phyloP scores from a whole-genome alignment of 1,140 invertebrate genomes.

The Meloidogyne floridensis region DNA sequence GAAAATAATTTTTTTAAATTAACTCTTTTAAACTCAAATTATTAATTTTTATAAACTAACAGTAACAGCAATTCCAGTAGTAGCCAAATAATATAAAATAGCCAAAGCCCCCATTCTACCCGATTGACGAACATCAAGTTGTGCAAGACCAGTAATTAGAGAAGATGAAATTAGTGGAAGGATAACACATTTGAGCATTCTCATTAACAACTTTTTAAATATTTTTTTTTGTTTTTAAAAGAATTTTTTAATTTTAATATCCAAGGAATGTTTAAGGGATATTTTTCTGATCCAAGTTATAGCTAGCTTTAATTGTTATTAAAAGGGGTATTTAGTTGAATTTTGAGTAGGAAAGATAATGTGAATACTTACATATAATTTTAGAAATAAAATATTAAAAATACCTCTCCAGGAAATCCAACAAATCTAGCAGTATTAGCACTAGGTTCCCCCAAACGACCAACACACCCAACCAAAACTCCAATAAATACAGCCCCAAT shows the following conservation, averaged over 20 bases:
- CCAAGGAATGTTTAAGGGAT: too few relatives aligned
- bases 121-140: slow-evolving; percentile 66
- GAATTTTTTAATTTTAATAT: too few relatives aligned
- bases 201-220: slow-evolving; percentile 66
- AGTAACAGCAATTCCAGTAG: slow-evolving; percentile 68
- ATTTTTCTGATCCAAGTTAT: too few relatives aligned
- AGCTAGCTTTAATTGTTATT: too few relatives aligned
- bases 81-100: slow-evolving; percentile 68
- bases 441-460: slow-evolving; percentile 41
- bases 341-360: too few relatives aligned
- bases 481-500: slow-evolving; percentile 53
- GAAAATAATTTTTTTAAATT: too few relatives aligned
- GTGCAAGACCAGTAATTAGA: slow-evolving; percentile 65
- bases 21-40: too few relatives aligned
- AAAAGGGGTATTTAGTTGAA: too few relatives aligned
- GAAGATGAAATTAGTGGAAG: slow-evolving; percentile 69
- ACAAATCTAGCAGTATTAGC: slow-evolving; percentile 47
- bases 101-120: slow-evolving; percentile 68
- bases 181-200: slow-evolving; percentile 69
- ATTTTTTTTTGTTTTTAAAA: slow-evolving; percentile 8
- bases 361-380: too few relatives aligned
- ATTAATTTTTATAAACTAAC: slow-evolving; percentile 39
- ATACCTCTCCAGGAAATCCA: slow-evolving; percentile 58
- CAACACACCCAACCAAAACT: slow-evolving; percentile 47
- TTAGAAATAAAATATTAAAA: slow-evolving; percentile 32